Evolutionary conservation across 2,797 vertebrate genomes (phyloP).

Genomic region (Oreonectes daqikongensis): DNA sequence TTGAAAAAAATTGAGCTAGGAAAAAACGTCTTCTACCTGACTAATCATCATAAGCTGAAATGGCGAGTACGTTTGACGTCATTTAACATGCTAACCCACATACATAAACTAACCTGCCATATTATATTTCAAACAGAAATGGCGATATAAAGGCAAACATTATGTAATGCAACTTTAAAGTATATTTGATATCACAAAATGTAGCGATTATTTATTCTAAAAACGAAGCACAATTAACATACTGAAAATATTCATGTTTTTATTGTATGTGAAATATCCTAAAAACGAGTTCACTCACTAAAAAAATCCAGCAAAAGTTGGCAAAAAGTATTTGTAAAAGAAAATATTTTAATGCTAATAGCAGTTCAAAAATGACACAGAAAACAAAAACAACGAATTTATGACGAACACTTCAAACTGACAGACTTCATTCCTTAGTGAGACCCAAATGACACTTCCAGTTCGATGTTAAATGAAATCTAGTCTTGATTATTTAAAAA

Average conservation of each 20-base stretch:
- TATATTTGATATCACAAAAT: not conserved
- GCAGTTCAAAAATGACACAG: conserved; percentile 66
- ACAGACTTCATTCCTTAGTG: conserved; percentile 57
- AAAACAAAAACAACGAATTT: conserved; percentile 67
- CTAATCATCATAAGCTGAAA: too few relatives aligned
- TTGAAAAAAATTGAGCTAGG: too few relatives aligned
- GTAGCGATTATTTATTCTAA: not conserved
- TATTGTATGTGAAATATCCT: not conserved
- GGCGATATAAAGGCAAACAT: too few relatives aligned
- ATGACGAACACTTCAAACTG: conserved; percentile 61
- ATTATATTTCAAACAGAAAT: too few relatives aligned
- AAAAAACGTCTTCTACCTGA: too few relatives aligned
- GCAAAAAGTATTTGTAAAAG: not conserved
- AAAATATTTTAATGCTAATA: conserved; percentile 50
- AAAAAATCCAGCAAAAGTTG: not conserved
- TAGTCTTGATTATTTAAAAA: conserved; percentile 16
- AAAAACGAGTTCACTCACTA: not conserved
- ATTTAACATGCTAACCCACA: too few relatives aligned
- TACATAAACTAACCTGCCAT: too few relatives aligned
- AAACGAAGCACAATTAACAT: not conserved
- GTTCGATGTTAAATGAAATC: conserved; percentile 17
- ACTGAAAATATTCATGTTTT: not conserved
- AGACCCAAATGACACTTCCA: conserved; percentile 52
- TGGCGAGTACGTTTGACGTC: too few relatives aligned
- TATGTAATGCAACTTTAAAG: not conserved